Evolutionary conservation across 2,888 invertebrate species (phyloP).

Genomic region (Mythimna albipuncta): DNA sequence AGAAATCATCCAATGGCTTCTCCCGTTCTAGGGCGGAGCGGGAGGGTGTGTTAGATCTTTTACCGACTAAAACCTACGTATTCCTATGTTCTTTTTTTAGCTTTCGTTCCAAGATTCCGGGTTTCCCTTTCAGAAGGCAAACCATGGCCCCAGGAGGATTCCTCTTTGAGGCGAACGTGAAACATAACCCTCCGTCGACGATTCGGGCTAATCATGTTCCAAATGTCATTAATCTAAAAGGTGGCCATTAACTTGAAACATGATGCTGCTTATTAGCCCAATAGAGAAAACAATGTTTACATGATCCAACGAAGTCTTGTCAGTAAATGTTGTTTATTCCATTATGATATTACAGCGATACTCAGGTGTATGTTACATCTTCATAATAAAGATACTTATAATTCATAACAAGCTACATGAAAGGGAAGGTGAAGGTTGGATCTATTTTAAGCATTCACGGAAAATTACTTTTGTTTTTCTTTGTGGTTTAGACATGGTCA

Average conservation of each 20-base stretch:
- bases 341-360: constrained; percentile 25
- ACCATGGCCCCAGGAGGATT: too few species aligned
- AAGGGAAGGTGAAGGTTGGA: neutral
- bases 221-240: neutral
- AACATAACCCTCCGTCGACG: too few species aligned
- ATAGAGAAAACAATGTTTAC: constrained; percentile 5
- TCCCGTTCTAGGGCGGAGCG: too few species aligned
- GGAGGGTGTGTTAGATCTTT: too few species aligned
- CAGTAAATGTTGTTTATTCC: constrained; percentile 13
- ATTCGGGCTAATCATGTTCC: too few species aligned
- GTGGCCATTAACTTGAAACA: constrained; percentile 22
- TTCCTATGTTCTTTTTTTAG: too few species aligned
- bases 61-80: too few species aligned
- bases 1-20: too few species aligned
- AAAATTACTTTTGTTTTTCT: neutral
- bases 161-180: too few species aligned
- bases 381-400: neutral
- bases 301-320: neutral
- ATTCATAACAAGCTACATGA: constrained; percentile 11
- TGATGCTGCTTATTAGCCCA: constrained; percentile 7
- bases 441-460: neutral
- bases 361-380: constrained; percentile 16
- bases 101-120: too few species aligned
- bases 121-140: too few species aligned
- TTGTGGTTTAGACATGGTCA: too few species aligned